Evolutionary conservation across 1,140 invertebrate species (phyloP), one percentile per base, ranked within the genome.

Genomic region (Hestina assimilis): DNA sequence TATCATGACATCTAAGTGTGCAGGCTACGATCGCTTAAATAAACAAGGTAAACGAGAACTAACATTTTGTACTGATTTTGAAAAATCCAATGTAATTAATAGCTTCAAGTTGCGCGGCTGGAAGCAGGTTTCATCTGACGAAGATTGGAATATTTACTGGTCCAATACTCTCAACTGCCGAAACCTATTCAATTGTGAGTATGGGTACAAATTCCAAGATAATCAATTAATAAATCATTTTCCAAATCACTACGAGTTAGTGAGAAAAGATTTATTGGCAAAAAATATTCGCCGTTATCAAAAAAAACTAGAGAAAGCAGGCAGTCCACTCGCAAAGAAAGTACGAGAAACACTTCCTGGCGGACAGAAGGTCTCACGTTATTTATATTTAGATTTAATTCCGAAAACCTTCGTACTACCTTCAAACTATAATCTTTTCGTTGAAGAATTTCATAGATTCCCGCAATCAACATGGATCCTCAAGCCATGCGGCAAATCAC

Each of bases 231-330:
- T 54, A 9, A 54, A 54, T 17, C 40, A 54, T 45, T 54, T 54
- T 11, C 51, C 51, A 8, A 54, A 54, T 45, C 51, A 66, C 50
- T 72, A 72, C 40, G 72, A 75, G 47, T 35, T 75, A 28, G 70
- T 66, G 2, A 45, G 66, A 7, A 98, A 98, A 87, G 97, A 98
- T 89, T 87, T 98, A 9, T 90, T 98, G 59, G 96, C 98, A 7
- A 98, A 98, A 89, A 98, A 98, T 80, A 97, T 98, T 29, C 98
- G 98, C 77, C 89, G 97, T 26, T 98, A 98, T 83, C 88, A 96
- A 23, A 95, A 96, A 72, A 96, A 98, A 72, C 89, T 98, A 35
- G 96, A 98, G 72, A 92, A 95, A 66, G 97, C 98, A 79, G 95
- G 95, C 14, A 97, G 93, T 88, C 92, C 94, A 0, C 75, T 98